Conservation (phyloP, 2,113 vertebrate species). For the Oriolus oriolus region DNA sequence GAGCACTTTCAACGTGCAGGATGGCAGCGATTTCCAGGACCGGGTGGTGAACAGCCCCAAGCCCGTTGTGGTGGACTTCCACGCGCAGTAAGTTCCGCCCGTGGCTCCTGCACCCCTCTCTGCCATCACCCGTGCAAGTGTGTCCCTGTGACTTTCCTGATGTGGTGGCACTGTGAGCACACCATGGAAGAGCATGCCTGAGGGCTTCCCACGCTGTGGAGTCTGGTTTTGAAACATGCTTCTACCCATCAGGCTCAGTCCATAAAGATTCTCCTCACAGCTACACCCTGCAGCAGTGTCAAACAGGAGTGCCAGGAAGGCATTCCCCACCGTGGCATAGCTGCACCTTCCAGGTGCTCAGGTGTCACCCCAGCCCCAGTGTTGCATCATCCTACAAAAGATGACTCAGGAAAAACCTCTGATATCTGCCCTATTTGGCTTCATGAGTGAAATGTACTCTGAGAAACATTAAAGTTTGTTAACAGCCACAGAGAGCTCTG, state of each 20-base stretch:
- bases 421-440: neutral
- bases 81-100: constrained; percentile 84
- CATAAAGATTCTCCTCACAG: fast-evolving
- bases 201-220: neutral
- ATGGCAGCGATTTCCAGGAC: constrained; percentile 89
- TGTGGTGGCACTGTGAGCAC: fast-evolving
- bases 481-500: neutral
- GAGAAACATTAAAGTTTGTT: neutral
- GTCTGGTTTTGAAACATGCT: neutral
- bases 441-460: fast-evolving
- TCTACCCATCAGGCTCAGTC: fast-evolving
- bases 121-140: fast-evolving
- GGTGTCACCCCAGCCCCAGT: fast-evolving
- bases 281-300: neutral
- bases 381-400: neutral
- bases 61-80: constrained; percentile 92
- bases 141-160: neutral
- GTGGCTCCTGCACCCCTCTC: fast-evolving
- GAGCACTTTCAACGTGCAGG: constrained; percentile 89
- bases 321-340: fast-evolving
- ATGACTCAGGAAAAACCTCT: neutral
- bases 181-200: fast-evolving
- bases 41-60: constrained; percentile 89
- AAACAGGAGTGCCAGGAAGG: neutral
- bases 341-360: neutral